Conservation (phyloP, 1,140 invertebrate species). For the Drosophila eugracilis region DNA sequence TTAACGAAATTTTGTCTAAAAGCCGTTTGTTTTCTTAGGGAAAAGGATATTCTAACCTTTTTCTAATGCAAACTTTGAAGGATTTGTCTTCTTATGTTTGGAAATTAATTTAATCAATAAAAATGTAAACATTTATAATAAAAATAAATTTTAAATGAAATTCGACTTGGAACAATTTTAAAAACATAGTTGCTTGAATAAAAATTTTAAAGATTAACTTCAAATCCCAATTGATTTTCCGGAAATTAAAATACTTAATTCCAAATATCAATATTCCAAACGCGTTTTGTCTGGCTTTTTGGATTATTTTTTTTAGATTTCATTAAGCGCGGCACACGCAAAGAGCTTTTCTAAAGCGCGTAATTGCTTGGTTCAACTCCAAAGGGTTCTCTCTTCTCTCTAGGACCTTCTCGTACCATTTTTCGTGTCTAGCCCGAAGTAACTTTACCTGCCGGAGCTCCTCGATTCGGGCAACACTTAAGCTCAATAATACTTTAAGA, state of each 20-base stretch:
- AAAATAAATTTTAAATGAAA: neutral
- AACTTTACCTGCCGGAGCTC: constrained; percentile 3
- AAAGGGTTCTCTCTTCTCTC: neutral
- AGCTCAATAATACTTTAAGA: constrained; percentile 80
- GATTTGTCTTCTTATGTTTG: no score
- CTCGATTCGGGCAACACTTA: constrained; percentile 34
- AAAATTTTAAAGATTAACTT: no score
- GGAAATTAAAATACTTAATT: neutral
- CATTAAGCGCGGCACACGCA: constrained; percentile 55
- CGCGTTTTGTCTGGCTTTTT: constrained; percentile 24
- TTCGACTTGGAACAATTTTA: no score
- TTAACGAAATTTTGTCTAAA: neutral
- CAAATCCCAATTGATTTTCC: neutral
- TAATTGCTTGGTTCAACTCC: constrained; percentile 67
- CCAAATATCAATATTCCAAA: constrained; percentile 37
- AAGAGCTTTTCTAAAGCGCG: constrained; percentile 58
- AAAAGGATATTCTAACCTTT: neutral
- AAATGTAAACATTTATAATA: no score
- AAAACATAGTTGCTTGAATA: no score
- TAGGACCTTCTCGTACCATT: neutral
- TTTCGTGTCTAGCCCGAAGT: constrained; percentile 17
- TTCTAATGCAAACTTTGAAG: neutral
- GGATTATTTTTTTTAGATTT: constrained; percentile 64
- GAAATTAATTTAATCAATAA: no score
- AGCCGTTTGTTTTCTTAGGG: neutral